A percentile compares a stretch with the other conserved stretches of the same genome.
These are phyloP conservation scores for Philopotamus ludificatus DNA, from an alignment of 1,140 invertebrate species.

Conservation along the genomic window DNA sequence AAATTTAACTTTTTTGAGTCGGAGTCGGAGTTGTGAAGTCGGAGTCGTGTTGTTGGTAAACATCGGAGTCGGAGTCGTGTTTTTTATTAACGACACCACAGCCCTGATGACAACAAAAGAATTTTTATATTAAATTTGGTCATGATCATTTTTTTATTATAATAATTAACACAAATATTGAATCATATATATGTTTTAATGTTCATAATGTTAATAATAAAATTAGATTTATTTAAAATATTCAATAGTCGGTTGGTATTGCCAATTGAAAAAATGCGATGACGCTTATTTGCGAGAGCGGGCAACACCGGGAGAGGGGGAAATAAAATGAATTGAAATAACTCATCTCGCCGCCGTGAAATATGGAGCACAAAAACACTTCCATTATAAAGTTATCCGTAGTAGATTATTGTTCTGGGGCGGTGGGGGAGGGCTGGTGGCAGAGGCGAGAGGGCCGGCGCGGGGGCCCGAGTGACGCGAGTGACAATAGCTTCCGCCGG, in stretches of 20 bases:
- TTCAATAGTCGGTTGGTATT: neutral
- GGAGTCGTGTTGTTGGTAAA: no score
- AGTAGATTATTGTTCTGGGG: constrained; percentile 38
- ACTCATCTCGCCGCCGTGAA: constrained; percentile 34
- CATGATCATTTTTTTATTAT: no score
- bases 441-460: no score
- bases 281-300: constrained; percentile 6
- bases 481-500: neutral
- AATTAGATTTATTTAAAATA: neutral
- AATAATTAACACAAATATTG: no score
- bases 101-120: no score
- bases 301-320: neutral
- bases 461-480: constrained; percentile 14
- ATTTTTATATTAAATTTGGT: no score
- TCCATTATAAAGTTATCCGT: constrained; percentile 41
- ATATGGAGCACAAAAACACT: constrained; percentile 41
- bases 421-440: constrained; percentile 11
- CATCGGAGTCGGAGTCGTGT: no score
- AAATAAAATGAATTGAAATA: constrained; percentile 39
- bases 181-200: neutral
- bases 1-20: no score
- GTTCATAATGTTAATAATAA: neutral
- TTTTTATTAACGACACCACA: no score
- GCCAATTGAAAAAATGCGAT: constrained; percentile 7
- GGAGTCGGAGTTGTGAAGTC: no score